Base-by-base conservation (phyloP, 2,888 invertebrate genomes). In the Hermaeophaga mercurialis region DNA sequence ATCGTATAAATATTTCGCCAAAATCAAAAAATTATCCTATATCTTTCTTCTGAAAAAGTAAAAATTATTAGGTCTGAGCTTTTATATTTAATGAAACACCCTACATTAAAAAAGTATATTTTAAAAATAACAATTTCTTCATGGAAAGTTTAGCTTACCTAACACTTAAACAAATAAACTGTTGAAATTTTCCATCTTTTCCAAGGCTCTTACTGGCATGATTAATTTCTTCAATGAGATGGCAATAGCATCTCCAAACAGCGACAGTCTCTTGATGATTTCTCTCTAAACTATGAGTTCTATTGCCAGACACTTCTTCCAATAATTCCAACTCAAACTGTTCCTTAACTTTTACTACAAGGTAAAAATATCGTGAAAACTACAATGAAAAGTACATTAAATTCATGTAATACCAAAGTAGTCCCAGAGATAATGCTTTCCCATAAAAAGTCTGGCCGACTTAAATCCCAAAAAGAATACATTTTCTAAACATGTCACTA, bases 341-440 rank as follows among this genome's bases (percentile, higher is more conserved):
- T 71, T 92, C 92, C 71, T 90, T 91, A 0, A 88, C 87, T 43
- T 86, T 83, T 50, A 89, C 91, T 91, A 77, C 46, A 79, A 77
- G 57, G 56, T 61, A 68, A 12, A 49, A 54, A 46, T 14, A 7
- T 34, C n/a, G n/a, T 12, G 7, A 31, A n/a, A n/a, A n/a, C n/a
- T n/a, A n/a, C n/a, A n/a, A n/a, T n/a, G n/a, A n/a, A n/a, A n/a
- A n/a, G n/a, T n/a, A n/a, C 9, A 6, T n/a, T 9, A n/a, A n/a
- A n/a, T n/a, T n/a, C n/a, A 60, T 22, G 12, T 45, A 61, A 54
- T 79, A 96, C 96, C 90, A 73, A 98, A 89, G 79, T 94, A 99
- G 78, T 99, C 98, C 99, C 99, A 99, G 63, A 98, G 88, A 75
- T 95, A 98, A 65, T 96, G 87, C 80, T 96, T 96, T 68, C 90